Base-by-base conservation (phyloP, 1,140 invertebrate species). In the Protaetia brevitarsis region DNA sequence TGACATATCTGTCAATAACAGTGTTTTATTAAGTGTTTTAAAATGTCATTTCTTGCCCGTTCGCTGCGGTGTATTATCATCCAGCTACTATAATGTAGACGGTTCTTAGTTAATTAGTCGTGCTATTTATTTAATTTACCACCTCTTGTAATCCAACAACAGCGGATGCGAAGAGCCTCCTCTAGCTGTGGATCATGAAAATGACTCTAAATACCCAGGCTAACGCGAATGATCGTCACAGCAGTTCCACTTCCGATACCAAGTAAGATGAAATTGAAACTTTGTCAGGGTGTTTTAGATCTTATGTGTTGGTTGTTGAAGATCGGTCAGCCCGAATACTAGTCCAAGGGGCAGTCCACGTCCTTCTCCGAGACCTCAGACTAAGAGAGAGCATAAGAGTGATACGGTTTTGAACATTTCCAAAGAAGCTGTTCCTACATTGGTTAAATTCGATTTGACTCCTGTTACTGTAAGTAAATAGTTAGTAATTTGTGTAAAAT, bases 271-370 rank as follows among this genome's bases (percentile, higher is more conserved):
- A 5, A 23, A 10, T 51, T 19, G n/a, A 19, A 28, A 29, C 41
- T 66, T 21, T 30, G 13, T 56, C 16, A 30, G 16, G 21, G 21
- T 51, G 19, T 19, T 51, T 8, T 23, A 21, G 8, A 26, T 23
- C 26, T 23, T 2, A 23, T 51, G 16, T 34, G 7, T 10, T 37
- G 26, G 10, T 11, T 45, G 26, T 66, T 67, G n/a, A 68, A 73
- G 73, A 65, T 70, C 68, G 57, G 28, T 37, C 7, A 79, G 75
- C 63, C 77, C 77, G 23, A 73, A 67, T 64, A 69, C 74, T 26
- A 79, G 77, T 67, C 78, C 78, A 13, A 65, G 73, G 61, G 66
- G 69, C 45, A 78, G 77, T 60, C 78, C 78, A 7, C 70, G 74
- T 45, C 76, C 75, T n/a, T 78, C 76, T 45, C 78, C 78, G 11